Percentiles rank a stretch among this genome's conserved stretches.
Conservation (phyloP, 2,113 vertebrate species). For the Planiliza haematocheilus region DNA sequence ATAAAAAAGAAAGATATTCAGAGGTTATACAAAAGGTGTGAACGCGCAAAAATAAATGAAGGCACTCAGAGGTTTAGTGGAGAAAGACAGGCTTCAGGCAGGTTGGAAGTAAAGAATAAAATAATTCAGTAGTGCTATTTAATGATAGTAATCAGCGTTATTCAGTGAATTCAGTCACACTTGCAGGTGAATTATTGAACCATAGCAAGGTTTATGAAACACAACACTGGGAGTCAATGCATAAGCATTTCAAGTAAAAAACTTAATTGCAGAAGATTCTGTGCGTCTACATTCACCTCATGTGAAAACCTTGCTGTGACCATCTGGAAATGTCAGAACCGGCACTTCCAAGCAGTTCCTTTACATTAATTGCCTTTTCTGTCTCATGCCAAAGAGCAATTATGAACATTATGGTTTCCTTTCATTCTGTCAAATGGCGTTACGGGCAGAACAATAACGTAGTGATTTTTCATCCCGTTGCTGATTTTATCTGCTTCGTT, state of each 20-base stretch:
- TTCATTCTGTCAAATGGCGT: slow-evolving; percentile 29
- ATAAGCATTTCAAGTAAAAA: slow-evolving; percentile 2
- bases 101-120: slow-evolving; percentile 27
- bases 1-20: slow-evolving; percentile 38
- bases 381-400: not conserved
- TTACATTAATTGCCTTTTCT: slow-evolving; percentile 16
- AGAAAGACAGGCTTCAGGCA: not conserved
- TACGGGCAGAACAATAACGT: slow-evolving; percentile 7
- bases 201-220: slow-evolving; percentile 11
- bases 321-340: not conserved
- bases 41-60: slow-evolving; percentile 23
- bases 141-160: slow-evolving; percentile 41
- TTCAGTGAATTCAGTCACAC: slow-evolving; percentile 31
- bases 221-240: not conserved
- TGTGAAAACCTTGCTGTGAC: not conserved
- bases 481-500: slow-evolving; percentile 25
- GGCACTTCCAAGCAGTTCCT: not conserved
- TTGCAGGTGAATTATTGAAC: slow-evolving; percentile 21
- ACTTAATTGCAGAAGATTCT: not conserved
- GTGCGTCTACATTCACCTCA: not conserved
- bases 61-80: slow-evolving; percentile 16
- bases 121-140: slow-evolving; percentile 17
- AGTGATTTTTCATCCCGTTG: not conserved
- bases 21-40: slow-evolving; percentile 42
- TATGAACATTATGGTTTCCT: slow-evolving; percentile 1